Base-by-base conservation (phyloP, 2,113 vertebrate genomes). In the Zingel zingel region DNA sequence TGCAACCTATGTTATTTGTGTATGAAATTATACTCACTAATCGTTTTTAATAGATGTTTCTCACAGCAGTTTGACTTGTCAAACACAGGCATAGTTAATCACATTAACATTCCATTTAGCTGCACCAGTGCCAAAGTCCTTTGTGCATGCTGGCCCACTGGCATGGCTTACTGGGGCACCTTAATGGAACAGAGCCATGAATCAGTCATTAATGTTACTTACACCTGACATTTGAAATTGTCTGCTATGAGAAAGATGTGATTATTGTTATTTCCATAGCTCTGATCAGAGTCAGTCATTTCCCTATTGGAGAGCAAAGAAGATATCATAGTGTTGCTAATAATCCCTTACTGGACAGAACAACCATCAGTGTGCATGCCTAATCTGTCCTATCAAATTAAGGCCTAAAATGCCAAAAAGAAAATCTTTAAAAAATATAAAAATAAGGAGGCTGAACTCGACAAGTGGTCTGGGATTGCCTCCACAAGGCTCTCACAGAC, bases 91-190 rank as follows among this genome's bases (percentile, higher is more conserved):
- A 77, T 79, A 58, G 71, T 78, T 71, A 74, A 82, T 48, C 75
- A 77, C 56, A 83, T 84, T 73, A 75, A 86, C 1, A 27, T 70
- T 87, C 84, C 74, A 72, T 78, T 67, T 30, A 48, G 76, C 79
- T 58, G 61, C 83, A 57, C 13, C 66, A 6, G 54, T 89, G 83
- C 85, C 86, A 86, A 72, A 51, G 53, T 58, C 69, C 78, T 45
- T 87, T 89, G 85, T 90, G 73, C 43, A 36, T 62, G 75, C 72
- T 88, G 89, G 88, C 87, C 84, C 84, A 74, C 66, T 71, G 73
- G 84, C 75, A 79, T 45, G 59, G 77, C 74, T 89, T 78, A 80
- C 84, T 81, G 72, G 82, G 80, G 75, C 82, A 88, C 82, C 82
- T 84, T 80, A 90, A 90, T 82, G 78, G 84, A 87, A 54, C 23